Evolutionary conservation across 2,113 vertebrate species (phyloP).

Genomic region (Perca schrenkii): DNA sequence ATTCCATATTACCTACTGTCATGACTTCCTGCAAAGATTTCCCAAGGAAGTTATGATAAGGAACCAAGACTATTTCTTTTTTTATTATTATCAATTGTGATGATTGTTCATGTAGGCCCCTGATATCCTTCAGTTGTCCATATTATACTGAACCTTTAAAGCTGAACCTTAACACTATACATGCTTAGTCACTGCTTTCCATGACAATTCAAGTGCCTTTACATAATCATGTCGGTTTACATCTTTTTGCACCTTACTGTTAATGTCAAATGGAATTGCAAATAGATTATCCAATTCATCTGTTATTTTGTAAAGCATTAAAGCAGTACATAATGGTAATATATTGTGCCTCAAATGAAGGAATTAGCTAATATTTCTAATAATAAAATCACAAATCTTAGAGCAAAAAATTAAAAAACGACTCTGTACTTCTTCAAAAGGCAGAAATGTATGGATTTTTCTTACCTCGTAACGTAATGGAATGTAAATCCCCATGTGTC

Average conservation of each 20-base stretch:
- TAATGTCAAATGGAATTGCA: slow-evolving; percentile 40
- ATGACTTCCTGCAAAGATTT: slow-evolving; percentile 42
- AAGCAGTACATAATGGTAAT: slow-evolving; percentile 10
- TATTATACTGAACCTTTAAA: slow-evolving; percentile 7
- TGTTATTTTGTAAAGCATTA: slow-evolving; percentile 31
- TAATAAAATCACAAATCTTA: background rate
- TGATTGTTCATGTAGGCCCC: background rate
- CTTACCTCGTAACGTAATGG: background rate
- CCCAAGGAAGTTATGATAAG: slow-evolving; percentile 49
- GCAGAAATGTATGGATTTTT: slow-evolving; percentile 4
- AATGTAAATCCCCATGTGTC: slow-evolving; percentile 1
- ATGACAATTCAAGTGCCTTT: slow-evolving; percentile 17
- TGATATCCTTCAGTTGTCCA: slow-evolving; percentile 15
- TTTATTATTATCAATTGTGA: slow-evolving; percentile 16
- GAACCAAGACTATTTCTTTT: slow-evolving; percentile 13
- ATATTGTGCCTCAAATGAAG: background rate
- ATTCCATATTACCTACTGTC: slow-evolving; percentile 44
- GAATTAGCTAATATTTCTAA: slow-evolving; percentile 17
- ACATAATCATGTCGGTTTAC: slow-evolving; percentile 34
- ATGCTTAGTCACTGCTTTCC: slow-evolving; percentile 25
- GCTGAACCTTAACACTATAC: slow-evolving; percentile 18
- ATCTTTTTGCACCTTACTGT: slow-evolving; percentile 36
- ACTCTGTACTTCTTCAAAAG: background rate
- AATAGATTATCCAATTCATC: slow-evolving; percentile 41
- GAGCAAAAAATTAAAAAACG: background rate